Percentiles rank a stretch among this genome's conserved stretches.
phyloP scores from a whole-genome alignment of 1,140 invertebrate genomes.

The Pogonus chalceus region DNA sequence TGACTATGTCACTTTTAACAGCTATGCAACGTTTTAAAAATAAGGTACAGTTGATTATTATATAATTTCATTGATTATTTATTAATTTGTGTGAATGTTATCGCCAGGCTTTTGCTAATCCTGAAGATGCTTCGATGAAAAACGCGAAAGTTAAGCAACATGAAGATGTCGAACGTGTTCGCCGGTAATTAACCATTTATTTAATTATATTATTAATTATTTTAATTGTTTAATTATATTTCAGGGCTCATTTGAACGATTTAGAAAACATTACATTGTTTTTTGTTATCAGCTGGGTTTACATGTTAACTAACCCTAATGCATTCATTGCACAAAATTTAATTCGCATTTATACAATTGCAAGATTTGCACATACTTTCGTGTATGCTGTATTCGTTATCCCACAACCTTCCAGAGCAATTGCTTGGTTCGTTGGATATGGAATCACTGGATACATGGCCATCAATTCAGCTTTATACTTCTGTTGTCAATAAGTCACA shows the following conservation, averaged over 20 bases:
- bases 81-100: constrained; percentile 8
- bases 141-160: constrained; percentile 29
- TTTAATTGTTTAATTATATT: constrained; percentile 21
- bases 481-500: no score
- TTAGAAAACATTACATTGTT: constrained; percentile 65
- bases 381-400: constrained; percentile 46
- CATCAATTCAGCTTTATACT: constrained; percentile 23
- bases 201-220: background rate
- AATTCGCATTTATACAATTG: constrained; percentile 47
- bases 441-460: constrained; percentile 39
- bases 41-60: constrained; percentile 21
- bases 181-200: constrained; percentile 28
- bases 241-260: constrained; percentile 61
- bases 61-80: constrained; percentile 10
- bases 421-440: constrained; percentile 37
- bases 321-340: constrained; percentile 40
- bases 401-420: constrained; percentile 45
- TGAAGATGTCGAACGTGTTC: constrained; percentile 35
- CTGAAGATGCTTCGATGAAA: constrained; percentile 32
- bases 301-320: constrained; percentile 48
- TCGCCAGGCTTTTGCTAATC: constrained; percentile 37
- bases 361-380: constrained; percentile 52
- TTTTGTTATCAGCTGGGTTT: constrained; percentile 49
- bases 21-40: constrained; percentile 34
- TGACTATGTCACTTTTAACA: constrained; percentile 40